Evolutionary conservation across 2,888 invertebrate species (phyloP), one percentile per base, ranked within the genome.

Genomic region (Lymantria dispar): DNA sequence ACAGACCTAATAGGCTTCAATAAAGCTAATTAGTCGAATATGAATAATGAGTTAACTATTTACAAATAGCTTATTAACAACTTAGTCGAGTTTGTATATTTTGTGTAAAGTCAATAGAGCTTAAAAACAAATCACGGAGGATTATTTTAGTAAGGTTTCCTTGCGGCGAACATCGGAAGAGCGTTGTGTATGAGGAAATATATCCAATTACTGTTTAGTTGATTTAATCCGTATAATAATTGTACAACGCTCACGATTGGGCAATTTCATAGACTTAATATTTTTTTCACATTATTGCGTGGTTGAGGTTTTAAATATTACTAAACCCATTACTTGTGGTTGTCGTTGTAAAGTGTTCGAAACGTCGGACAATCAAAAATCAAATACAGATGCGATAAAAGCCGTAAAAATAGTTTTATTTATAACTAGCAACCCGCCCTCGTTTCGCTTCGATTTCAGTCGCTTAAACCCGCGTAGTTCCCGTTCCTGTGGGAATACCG

Each of bases 181-280:
- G 56, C 45, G 50, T 54, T 53, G 54, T 46, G 43, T 56, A 44
- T 43, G 50, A 48, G 55, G 43, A 43, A 37, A 48, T 44, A 57
- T 62, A 70, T 69, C 66, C 61, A 62, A 60, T 71, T 66, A 70
- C 67, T 56, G 58, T 2, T 61, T 58, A 58, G 53, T 61, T 53
- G 55, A 54, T 58, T 61, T 64, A 58, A 58, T 58, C 62, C 52
- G 48, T 52, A 54, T 56, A 49, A 48, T 54, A 62, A 62, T 64
- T 52, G 58, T 47, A 66, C 64, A 58, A 70, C 76, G 71, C 77
- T 66, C 72, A 56, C 64, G 66, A 64, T 68, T 70, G 64, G 61
- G 56, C 68, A 67, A 74, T 73, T 75, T 70, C 58, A 67, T 59
- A 56, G 70, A 62, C 61, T 67, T 22, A 2, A 22, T 22, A n/a